Evolutionary conservation across 2,797 vertebrate genomes (phyloP), one percentile per base, ranked within the genome.

Genomic region (Siniperca obscura): DNA sequence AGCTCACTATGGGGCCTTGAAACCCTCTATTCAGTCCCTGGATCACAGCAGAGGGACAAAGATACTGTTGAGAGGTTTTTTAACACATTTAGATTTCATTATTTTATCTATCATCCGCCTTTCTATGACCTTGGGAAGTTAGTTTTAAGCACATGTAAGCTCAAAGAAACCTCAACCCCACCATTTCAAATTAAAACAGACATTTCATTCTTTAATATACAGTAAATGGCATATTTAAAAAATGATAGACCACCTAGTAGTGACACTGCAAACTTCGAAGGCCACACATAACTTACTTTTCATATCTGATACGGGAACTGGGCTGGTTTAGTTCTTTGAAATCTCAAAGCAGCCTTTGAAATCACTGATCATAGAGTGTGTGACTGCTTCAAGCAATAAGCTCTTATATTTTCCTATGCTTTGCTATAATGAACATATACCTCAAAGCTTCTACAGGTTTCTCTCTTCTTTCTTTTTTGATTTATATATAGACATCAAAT

Each of bases 341-440:
- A 70, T 78, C 75, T 76, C 59, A 46, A 64, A 78, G 66, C 61
- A 69, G 42, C 67, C 70, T 88, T 80, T 85, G 80, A 82, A 71
- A 38, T 50, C 34, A 19, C 14, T 48, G 67, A 84, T 81, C 59
- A 66, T 1, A 69, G 62, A 59, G 25, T 8, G 46, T 68, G 16
- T 53, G 14, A 57, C n/a, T 27, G 46, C 48, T 76, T 52, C 42
- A 36, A 72, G 60, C 36, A 46, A 57, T 62, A 48, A 34, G 14
- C 53, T 74, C 70, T 52, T 56, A 50, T 64, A 17, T 69, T 77
- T 46, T 48, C 13, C 12, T 25, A 16, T 62, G 30, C 69, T 65
- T 46, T 57, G n/a, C 52, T 65, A 7, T 10, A 70, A 62, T 59
- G 52, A 27, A 73, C 36, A 57, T 22, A 55, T 48, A n/a, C n/a